Evolutionary conservation across 2,113 vertebrate genomes (phyloP).

Genomic region (Neogale vison): DNA sequence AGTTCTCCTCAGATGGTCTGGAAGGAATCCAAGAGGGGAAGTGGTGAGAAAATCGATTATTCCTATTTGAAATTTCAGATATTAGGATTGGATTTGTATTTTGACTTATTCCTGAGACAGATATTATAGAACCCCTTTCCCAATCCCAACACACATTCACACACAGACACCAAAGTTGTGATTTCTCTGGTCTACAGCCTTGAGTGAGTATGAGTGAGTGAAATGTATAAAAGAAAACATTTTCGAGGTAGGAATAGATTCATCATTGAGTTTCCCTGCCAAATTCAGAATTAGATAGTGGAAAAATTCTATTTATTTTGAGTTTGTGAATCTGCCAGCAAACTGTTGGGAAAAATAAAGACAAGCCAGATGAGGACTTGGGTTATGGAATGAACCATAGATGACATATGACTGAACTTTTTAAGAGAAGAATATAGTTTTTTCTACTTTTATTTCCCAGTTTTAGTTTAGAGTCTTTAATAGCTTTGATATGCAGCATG

Average conservation of each 20-base stretch:
- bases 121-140: not conserved
- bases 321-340: constrained; percentile 74
- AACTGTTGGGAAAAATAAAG: constrained; percentile 78
- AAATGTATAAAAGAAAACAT: constrained; percentile 75
- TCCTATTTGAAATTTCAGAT: constrained; percentile 21
- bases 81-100: constrained; percentile 41
- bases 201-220: constrained; percentile 44
- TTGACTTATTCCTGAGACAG: constrained; percentile 42
- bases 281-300: constrained; percentile 81
- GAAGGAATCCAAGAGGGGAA: constrained; percentile 29
- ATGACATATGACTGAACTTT: constrained; percentile 67
- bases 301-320: constrained; percentile 82
- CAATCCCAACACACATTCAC: not conserved
- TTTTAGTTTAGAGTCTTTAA: constrained; percentile 51
- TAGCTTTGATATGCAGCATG: constrained; percentile 39
- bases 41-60: constrained; percentile 19
- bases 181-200: constrained; percentile 25
- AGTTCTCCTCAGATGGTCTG: constrained; percentile 41
- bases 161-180: not conserved
- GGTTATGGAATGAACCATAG: constrained; percentile 69
- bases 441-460: constrained; percentile 34
- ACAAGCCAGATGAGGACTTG: constrained; percentile 73
- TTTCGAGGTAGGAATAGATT: constrained; percentile 75
- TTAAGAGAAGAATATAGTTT: constrained; percentile 56
- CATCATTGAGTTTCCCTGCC: constrained; percentile 72